Evolutionary conservation across 1,140 invertebrate genomes (phyloP).

Genomic region (Littorina saxatilis): DNA sequence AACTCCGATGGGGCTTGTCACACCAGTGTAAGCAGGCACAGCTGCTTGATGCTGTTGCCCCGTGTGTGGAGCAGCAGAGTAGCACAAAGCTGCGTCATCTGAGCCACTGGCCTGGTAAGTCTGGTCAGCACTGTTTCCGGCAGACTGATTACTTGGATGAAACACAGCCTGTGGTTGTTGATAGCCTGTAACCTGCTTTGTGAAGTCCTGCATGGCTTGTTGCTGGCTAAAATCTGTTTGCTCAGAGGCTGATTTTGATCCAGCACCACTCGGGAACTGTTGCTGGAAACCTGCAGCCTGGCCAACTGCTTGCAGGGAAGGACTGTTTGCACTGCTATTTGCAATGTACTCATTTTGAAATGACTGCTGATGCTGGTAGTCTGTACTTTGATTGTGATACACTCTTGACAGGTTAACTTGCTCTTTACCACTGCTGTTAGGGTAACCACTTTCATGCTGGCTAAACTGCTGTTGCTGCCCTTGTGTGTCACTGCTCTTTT

Average conservation of each 20-base stretch:
- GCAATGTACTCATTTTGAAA: not conserved
- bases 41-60: conserved; percentile 27
- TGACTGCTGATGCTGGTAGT: conserved; percentile 17
- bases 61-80: not conserved
- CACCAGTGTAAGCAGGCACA: no score
- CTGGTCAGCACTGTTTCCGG: not conserved
- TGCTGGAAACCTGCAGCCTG: not conserved
- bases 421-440: conserved; percentile 16
- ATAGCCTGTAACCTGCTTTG: not conserved
- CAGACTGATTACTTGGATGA: conserved; percentile 21
- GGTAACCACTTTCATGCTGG: not conserved
- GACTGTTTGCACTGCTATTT: not conserved
- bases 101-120: not conserved
- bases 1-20: not conserved
- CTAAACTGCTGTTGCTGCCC: conserved; percentile 1
- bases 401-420: not conserved
- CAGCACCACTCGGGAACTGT: not conserved
- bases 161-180: not conserved
- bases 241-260: not conserved
- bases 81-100: not conserved
- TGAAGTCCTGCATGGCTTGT: not conserved
- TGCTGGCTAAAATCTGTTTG: conserved; percentile 13
- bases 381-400: conserved; percentile 25
- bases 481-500: not conserved
- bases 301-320: conserved; percentile 7